A percentile compares a stretch with the other conserved stretches of the same genome.
phyloP scores from a whole-genome alignment of 2,113 vertebrate genomes.

The Patagioenas fasciata region DNA sequence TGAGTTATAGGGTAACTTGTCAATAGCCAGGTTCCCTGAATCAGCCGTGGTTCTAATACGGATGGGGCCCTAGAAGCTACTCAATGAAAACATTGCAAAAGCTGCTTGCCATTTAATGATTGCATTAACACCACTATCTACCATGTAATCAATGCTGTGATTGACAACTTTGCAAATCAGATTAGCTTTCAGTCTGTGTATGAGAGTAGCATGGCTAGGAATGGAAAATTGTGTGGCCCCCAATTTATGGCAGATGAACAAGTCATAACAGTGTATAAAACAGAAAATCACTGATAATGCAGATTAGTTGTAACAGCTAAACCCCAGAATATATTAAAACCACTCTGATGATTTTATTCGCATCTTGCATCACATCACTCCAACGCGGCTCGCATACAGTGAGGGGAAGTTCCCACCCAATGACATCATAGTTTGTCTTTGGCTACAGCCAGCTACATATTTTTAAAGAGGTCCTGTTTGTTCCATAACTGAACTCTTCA shows the following conservation, averaged over 20 bases:
- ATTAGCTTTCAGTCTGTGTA: constrained; percentile 30
- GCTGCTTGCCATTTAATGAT: constrained; percentile 16
- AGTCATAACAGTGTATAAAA: neutral
- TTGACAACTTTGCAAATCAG: constrained; percentile 67
- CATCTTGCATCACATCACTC: neutral
- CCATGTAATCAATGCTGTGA: constrained; percentile 53
- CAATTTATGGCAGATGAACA: neutral
- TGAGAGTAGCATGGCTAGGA: neutral
- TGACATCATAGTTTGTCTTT: constrained; percentile 67
- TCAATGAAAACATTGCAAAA: constrained; percentile 8
- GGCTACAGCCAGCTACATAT: constrained; percentile 25
- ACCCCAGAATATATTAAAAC: neutral
- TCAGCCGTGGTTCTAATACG: neutral
- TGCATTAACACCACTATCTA: constrained; percentile 54
- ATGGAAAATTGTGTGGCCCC: neutral
- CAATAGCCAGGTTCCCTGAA: neutral
- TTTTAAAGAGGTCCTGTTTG: constrained; percentile 63
- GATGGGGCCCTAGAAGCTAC: neutral
- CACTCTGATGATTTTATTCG: neutral
- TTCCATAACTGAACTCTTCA: constrained; percentile 64
- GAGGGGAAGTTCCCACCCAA: constrained; percentile 69
- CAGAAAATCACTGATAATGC: neutral
- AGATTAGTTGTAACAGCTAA: neutral
- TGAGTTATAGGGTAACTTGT: neutral
- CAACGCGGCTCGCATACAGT: neutral